Evolutionary conservation across 2,888 invertebrate species (phyloP), one percentile per base, ranked within the genome.

Genomic region (Matsumyia berberina): DNA sequence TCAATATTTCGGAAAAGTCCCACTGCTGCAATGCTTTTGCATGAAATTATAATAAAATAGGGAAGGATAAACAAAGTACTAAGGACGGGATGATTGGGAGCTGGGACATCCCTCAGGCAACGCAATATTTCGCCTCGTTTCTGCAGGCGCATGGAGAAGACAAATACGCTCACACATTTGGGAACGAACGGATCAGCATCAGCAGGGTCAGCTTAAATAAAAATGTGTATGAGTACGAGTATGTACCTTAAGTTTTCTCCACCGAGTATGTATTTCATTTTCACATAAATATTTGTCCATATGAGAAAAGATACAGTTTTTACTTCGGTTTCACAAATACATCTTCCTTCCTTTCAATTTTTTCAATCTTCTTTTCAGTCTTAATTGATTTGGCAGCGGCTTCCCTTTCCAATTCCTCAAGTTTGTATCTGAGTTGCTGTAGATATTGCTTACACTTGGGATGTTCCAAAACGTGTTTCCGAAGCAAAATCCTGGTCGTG

Each of bases 41-140:
- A 37, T 57, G 37, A 57, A 35, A 57, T 57, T 57, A 57, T 37
- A 57, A 57, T 57, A 57, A 57, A 57, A 37, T 11, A 19, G 11
- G 19, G 57, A 35, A 2, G 11, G 35, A 57, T 35, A 19, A 33
- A 11, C 6, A 33, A 55, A 33, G 24, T 24, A 3, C 24, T 9
- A 15, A 17, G 33, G 9, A 17, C 9, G 5, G 5, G 5, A 55
- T 11, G 33, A 53, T 31, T 33, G 31, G 53, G 31, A 29, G 31
- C 31, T 33, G 31, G 53, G 31, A 29, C 53, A 15, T 53, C 7
- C 53, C 31, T 35, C 19, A 57, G 35, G n/a, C 37, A 37, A 19
- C 3, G 11, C 57, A 35, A 35, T n/a, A n/a, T n/a, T n/a, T n/a
- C n/a, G n/a, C n/a, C n/a, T n/a, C n/a, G n/a, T n/a, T n/a, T n/a